These are phyloP conservation scores for Andrena bucephala DNA, from an alignment of 2,888 invertebrate genomes.

Conservation along the genomic window DNA sequence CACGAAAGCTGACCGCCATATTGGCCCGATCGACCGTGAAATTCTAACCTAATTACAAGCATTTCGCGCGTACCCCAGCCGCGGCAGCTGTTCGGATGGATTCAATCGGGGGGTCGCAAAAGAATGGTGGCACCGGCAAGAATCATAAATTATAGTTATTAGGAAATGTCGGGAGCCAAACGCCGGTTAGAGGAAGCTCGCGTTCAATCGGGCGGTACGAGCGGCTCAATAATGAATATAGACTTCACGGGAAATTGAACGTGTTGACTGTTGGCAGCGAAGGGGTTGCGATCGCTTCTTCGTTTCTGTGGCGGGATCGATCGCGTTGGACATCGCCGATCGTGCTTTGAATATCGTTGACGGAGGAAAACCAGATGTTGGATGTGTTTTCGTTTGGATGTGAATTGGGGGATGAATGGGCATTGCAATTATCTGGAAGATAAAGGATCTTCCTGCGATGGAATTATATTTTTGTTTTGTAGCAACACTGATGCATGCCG, in stretches of 20 bases:
- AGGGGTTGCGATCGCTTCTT: background rate
- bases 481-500: no score
- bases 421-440: no score
- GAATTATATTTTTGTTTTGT: no score
- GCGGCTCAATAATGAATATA: constrained; percentile 27
- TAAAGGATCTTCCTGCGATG: no score
- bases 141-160: constrained; percentile 50
- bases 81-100: background rate
- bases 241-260: constrained; percentile 9
- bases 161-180: constrained; percentile 34
- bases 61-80: constrained; percentile 8
- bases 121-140: constrained; percentile 16
- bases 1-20: constrained; percentile 48
- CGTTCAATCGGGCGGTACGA: constrained; percentile 24
- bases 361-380: background rate
- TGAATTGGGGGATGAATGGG: no score
- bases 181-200: constrained; percentile 23
- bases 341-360: background rate
- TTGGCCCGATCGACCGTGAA: constrained; percentile 49
- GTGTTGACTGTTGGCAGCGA: background rate
- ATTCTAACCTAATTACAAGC: constrained; percentile 52
- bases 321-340: background rate
- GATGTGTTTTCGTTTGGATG: no score
- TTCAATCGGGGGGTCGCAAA: constrained; percentile 24
- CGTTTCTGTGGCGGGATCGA: background rate